Evolutionary conservation across 2,888 invertebrate genomes (phyloP), one percentile per base, ranked within the genome.

Genomic region (Caenorhabditis sp.): DNA sequence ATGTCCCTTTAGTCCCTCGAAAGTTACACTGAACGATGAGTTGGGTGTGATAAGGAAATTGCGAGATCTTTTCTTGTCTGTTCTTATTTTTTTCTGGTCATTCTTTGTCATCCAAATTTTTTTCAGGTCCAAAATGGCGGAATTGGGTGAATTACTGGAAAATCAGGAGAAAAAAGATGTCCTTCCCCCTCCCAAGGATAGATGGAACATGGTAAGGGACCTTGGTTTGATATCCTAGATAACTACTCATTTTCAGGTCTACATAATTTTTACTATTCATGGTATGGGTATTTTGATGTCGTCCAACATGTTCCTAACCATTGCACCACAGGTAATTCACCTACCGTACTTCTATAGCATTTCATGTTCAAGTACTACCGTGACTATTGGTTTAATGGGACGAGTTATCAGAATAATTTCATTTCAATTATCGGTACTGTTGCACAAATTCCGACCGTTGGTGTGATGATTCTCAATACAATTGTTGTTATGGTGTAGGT

Each of bases 401-500:
- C 86, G 5, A 81, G 90, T 0, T 93, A 93, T 88, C 90, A 91
- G 0, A 89, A 90, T 0, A 92, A 94, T 88, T 97, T 95, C 89
- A 90, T 95, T 89, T 91, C 92, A 52, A 94, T 93, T 86, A 90
- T 97, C 50, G 93, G 94, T 25, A 93, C 96, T 88, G 93, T 94
- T 1, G 91, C 94, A 0, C 97, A 97, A 91, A 91, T 96, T 85
- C 97, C 99, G 36, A 97, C 95, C 89, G 91, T 97, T 26, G 83
- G 94, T 63, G 95, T 97, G 90, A 96, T 94, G 89, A 69, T 85
- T 59, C 25, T 88, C 59, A 87, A 87, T 54, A 77, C 86, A 52
- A 78, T 85, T 56, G 69, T 86, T 12, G 82, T 82, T 5, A 69
- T 82, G 59, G 81, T 70, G 80, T 80, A 38, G 62, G 70, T 74